Percentiles rank a stretch among this genome's conserved stretches.
These are phyloP conservation scores for Euthynnus affinis DNA, from an alignment of 2,797 vertebrate genomes.

Conservation along the genomic window DNA sequence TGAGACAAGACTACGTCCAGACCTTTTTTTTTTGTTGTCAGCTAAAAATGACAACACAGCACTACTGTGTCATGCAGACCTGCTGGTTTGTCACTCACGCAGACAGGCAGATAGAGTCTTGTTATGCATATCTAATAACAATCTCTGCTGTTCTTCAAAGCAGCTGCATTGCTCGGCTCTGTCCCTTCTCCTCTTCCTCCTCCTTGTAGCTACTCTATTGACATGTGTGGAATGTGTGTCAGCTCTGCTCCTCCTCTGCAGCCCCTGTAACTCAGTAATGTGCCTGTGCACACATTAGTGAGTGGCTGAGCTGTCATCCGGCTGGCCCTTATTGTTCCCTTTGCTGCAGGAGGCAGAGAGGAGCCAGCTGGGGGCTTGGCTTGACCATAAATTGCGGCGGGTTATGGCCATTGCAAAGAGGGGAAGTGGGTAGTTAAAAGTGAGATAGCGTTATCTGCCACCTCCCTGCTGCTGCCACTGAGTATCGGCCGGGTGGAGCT, in stretches of 20 bases:
- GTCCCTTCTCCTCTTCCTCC: background rate
- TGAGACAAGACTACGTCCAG: no score
- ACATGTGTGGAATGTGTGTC: conserved; percentile 45
- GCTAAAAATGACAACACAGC: background rate
- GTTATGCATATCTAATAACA: background rate
- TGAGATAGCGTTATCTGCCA: conserved; percentile 68
- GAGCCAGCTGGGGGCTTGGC: conserved; percentile 50
- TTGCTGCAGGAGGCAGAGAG: conserved; percentile 55
- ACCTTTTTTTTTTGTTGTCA: no score
- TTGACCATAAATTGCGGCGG: conserved; percentile 55
- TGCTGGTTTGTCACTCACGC: background rate
- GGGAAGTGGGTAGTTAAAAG: conserved; percentile 67
- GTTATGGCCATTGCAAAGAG: conserved; percentile 53
- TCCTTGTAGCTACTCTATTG: conserved; percentile 18
- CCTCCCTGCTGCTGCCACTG: conserved; percentile 44
- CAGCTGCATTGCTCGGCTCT: conserved; percentile 12
- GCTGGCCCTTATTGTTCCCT: conserved; percentile 37
- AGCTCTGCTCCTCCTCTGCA: conserved; percentile 35
- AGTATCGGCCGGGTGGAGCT: conserved; percentile 56
- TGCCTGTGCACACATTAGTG: conserved; percentile 39
- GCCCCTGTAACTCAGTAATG: conserved; percentile 50
- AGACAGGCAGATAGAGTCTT: background rate
- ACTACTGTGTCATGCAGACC: background rate
- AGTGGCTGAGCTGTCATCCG: conserved; percentile 35
- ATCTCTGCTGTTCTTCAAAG: background rate